Conservation (phyloP, 2,113 vertebrate genomes). For the Heliornis fulica region DNA sequence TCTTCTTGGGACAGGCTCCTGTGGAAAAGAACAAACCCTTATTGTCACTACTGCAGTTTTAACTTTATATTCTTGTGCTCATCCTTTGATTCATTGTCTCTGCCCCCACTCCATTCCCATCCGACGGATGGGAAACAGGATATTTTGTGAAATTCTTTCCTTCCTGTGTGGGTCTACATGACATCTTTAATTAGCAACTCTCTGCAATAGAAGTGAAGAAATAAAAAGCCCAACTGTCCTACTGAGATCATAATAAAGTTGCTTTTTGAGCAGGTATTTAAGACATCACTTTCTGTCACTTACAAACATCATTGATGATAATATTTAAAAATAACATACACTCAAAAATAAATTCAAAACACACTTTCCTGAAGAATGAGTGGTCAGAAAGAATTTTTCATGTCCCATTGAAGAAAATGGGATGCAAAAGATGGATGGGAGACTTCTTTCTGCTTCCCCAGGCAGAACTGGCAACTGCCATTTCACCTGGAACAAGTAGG, state of each 20-base stretch:
- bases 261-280: slow-evolving; percentile 32
- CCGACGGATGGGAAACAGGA: slow-evolving; percentile 71
- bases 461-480: background rate
- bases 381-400: background rate
- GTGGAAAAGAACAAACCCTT: slow-evolving; percentile 74
- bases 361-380: background rate
- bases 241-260: background rate
- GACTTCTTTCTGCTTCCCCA: background rate
- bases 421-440: background rate
- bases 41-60: slow-evolving; percentile 60
- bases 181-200: slow-evolving; percentile 42
- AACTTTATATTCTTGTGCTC: slow-evolving; percentile 47
- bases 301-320: background rate
- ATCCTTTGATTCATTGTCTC: slow-evolving; percentile 74
- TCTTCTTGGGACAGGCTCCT: slow-evolving; percentile 69
- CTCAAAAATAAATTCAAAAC: background rate
- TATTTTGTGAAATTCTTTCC: slow-evolving; percentile 68
- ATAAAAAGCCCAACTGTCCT: slow-evolving; percentile 10
- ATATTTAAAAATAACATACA: slow-evolving; percentile 21
- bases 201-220: slow-evolving; percentile 8
- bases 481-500: background rate
- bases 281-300: background rate
- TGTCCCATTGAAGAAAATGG: background rate
- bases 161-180: slow-evolving; percentile 40
- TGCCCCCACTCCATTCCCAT: slow-evolving; percentile 60